Base-by-base conservation (phyloP, 2,113 vertebrate genomes). In the Cyprinus carpio region DNA sequence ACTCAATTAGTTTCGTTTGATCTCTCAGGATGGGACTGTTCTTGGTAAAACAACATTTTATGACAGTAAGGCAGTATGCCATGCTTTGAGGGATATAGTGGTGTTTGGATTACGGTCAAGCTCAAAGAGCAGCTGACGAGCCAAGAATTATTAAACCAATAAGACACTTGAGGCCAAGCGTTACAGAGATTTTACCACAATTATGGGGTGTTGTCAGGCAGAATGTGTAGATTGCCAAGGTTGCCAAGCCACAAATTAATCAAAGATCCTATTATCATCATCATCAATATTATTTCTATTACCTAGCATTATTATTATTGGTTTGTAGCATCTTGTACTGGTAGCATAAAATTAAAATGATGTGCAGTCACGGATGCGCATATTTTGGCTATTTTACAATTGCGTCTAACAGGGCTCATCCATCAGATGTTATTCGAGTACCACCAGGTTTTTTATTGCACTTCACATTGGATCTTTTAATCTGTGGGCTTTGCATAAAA, bases 1-100 rank as follows among this genome's bases (percentile, higher is more conserved):
- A 77, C 64, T 65, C 29, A 85, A 82, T 87, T 87, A 23, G 49
- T 82, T 81, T 79, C 7, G 51, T 85, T 85, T 88, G 79, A 88
- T 82, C 84, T 85, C n/a, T 27, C 27, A 78, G 56, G 64, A 87
- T 65, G 29, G 31, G 80, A 75, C 49, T 58, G 79, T 31, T 88
- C 65, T 80, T 78, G 69, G 65, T 75, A 67, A 49, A 46, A 81
- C 31, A 65, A 65, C 23, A 65, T 8, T 34, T 40, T 75, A 46
- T 58, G 69, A 58, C 15, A 46, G 31, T 20, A 27, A 40, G 54
- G 65, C 34, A 37, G 34, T n/a, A 34, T 40, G 72, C 60, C 62
- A 85, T 71, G 34, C 58, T 81, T 67, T 65, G 43, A 69, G 80
- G 80, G 43, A 81, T 69, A 34, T 31, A 27, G 46, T n/a, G 64